These are phyloP conservation scores for Mesaphorura yosii DNA, from an alignment of 1,140 invertebrate species.

Conservation along the genomic window DNA sequence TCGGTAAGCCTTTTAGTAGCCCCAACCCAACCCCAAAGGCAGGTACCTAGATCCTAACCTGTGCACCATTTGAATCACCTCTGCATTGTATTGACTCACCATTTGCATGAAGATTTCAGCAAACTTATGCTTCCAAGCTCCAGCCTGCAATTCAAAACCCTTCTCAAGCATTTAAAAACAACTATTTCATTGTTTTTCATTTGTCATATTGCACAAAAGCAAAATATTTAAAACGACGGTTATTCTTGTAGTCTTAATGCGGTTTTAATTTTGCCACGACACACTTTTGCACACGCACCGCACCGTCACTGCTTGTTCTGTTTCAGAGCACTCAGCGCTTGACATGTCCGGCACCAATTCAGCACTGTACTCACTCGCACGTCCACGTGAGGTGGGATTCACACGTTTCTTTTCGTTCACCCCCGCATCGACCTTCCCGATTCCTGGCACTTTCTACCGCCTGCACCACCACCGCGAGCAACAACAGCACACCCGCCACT, in stretches of 20 bases:
- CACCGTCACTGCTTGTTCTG: no score
- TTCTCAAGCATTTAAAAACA: no score
- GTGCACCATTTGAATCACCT: background rate
- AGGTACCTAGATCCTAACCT: background rate
- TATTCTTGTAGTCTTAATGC: no score
- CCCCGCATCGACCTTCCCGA: conserved; percentile 37
- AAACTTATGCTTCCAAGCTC: background rate
- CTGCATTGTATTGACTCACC: background rate
- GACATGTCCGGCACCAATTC: conserved; percentile 45
- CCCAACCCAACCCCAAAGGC: background rate
- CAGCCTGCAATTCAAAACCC: no score
- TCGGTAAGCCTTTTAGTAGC: conserved; percentile 53
- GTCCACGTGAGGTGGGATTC: conserved; percentile 41
- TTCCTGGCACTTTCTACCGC: conserved; percentile 28
- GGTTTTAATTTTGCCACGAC: no score
- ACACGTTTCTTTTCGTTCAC: conserved; percentile 47
- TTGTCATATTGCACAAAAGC: no score
- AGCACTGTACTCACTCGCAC: conserved; percentile 40
- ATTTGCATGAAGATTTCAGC: background rate
- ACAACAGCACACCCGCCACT: conserved; percentile 30
- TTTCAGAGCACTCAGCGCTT: no score
- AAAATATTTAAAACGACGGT: no score
- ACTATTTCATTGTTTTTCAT: no score
- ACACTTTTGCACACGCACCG: no score
- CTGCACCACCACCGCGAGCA: conserved; percentile 26